These are phyloP conservation scores for Saimiri boliviensis DNA, from an alignment of 2,113 vertebrate genomes.

Conservation along the genomic window DNA sequence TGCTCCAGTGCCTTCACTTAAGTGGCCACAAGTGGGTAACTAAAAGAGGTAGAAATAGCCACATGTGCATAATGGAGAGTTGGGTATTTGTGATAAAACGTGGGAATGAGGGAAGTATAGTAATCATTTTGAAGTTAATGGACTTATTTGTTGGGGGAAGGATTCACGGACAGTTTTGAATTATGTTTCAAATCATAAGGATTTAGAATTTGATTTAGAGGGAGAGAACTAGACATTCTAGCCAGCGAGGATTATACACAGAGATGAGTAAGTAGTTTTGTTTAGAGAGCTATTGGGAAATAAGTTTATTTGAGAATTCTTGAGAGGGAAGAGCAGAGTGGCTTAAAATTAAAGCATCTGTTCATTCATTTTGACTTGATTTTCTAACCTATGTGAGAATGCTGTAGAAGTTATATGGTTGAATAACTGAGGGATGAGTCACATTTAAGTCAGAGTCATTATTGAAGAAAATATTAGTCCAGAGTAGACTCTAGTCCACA, in stretches of 20 bases:
- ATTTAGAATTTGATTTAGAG: constrained; percentile 31
- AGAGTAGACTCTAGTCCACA: not conserved
- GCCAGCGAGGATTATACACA: constrained; percentile 5
- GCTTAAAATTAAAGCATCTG: constrained; percentile 47
- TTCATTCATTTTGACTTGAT: constrained; percentile 55
- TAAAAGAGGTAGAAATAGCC: not conserved
- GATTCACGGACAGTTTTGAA: constrained; percentile 35
- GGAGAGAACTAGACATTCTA: not conserved
- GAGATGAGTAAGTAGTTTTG: constrained; percentile 2
- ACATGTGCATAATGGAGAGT: not conserved
- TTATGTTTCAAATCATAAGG: constrained; percentile 44
- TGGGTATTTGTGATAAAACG: constrained; percentile 2
- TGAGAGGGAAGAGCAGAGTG: not conserved
- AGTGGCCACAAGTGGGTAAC: not conserved
- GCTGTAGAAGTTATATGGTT: constrained; percentile 6
- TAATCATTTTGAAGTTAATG: constrained; percentile 13
- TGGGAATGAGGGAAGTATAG: not conserved
- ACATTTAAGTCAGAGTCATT: constrained; percentile 39
- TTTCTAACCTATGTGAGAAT: constrained; percentile 38
- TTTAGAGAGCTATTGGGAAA: constrained; percentile 39
- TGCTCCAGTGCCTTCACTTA: constrained; percentile 1
- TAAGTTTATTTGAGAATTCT: constrained; percentile 35
- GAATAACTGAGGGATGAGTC: constrained; percentile 8
- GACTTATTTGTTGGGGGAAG: constrained; percentile 21
- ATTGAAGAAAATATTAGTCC: constrained; percentile 4